Evolutionary conservation across 2,113 vertebrate genomes (phyloP).

Genomic region (Dicerorhinus sumatrensis): DNA sequence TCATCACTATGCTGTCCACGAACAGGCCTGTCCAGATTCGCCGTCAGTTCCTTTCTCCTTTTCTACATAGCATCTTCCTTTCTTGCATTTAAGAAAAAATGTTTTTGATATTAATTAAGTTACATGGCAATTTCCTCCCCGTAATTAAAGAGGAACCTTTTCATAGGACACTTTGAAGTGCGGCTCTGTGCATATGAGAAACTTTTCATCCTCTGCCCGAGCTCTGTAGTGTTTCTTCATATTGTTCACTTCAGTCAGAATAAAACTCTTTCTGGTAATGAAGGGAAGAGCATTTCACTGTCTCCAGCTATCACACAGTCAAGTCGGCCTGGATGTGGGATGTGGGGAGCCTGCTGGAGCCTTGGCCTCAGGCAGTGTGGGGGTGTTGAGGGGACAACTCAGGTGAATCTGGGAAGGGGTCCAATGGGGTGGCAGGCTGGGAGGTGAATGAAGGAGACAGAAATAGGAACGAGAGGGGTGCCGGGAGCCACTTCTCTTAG

Average conservation of each 20-base stretch:
- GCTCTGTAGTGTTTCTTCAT: not conserved
- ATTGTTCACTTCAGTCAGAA: conserved; percentile 71
- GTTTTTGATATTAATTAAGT: conserved; percentile 74
- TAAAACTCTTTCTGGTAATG: conserved; percentile 67
- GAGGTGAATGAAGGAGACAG: not conserved
- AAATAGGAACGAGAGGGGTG: fast-evolving
- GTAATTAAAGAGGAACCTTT: conserved; percentile 73
- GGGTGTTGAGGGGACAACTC: not conserved
- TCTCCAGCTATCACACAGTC: not conserved
- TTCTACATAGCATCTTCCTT: conserved; percentile 15
- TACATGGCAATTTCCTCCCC: conserved; percentile 62
- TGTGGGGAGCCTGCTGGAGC: not conserved
- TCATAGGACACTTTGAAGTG: conserved; percentile 75
- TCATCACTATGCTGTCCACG: not conserved
- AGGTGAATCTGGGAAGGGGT: not conserved
- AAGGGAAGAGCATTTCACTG: conserved; percentile 33
- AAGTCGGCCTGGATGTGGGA: not conserved
- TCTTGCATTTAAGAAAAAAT: conserved; percentile 47
- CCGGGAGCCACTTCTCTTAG: fast-evolving
- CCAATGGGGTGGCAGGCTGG: not conserved
- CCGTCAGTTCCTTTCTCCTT: not conserved
- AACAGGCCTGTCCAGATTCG: not conserved
- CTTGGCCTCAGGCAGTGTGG: fast-evolving
- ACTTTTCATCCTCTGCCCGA: conserved; percentile 63
- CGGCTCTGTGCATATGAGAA: conserved; percentile 60